Conservation (phyloP, 2,113 vertebrate genomes). For the Cricetomys ansorgei region DNA sequence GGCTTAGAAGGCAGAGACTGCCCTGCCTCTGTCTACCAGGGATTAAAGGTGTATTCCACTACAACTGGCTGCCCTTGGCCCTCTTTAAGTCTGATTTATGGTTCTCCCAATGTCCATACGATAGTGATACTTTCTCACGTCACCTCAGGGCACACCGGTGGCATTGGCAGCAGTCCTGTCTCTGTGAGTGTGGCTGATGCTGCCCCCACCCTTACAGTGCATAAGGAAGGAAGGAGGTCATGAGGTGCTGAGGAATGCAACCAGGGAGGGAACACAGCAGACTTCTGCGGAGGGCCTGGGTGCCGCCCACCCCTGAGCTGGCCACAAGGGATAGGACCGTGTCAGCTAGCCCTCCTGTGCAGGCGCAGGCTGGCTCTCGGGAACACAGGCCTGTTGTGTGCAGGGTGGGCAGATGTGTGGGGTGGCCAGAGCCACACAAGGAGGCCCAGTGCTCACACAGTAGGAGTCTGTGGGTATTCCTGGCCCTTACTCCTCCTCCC, state of each 20-base stretch:
- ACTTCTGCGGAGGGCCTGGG: neutral
- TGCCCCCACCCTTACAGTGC: neutral
- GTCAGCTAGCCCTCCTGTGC: neutral
- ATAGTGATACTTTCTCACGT: neutral
- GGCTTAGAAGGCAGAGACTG: neutral
- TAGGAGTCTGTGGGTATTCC: constrained; percentile 43
- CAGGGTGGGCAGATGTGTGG: constrained; percentile 66
- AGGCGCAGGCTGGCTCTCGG: neutral
- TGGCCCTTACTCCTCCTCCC: neutral
- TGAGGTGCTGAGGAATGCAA: neutral
- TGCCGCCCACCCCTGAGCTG: neutral
- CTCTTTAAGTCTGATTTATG: neutral
- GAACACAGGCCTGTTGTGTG: constrained; percentile 71
- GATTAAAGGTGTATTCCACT: neutral
- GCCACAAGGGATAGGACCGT: neutral
- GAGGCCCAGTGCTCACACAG: constrained; percentile 67
- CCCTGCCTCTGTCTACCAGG: neutral
- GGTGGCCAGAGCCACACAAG: constrained; percentile 20
- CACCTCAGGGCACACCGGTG: accelerated
- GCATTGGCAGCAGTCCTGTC: neutral
- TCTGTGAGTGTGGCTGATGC: neutral
- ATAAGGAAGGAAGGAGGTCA: neutral
- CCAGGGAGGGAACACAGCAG: neutral
- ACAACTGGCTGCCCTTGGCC: neutral
- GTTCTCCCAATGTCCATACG: neutral